Base-by-base conservation (phyloP, 2,113 vertebrate species). In the Syrmaticus mikado region DNA sequence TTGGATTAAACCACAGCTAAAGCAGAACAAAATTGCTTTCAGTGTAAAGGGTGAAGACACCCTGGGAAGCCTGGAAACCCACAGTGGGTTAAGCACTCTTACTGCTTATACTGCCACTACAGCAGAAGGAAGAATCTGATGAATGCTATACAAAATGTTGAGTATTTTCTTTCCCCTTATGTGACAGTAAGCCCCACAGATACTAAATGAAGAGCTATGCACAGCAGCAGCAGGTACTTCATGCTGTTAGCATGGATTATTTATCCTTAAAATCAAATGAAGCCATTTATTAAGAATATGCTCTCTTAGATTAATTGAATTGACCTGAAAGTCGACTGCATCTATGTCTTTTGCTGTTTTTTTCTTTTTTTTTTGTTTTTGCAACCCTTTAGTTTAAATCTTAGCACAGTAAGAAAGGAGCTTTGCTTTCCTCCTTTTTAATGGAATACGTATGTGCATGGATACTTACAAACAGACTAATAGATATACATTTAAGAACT, bases 1-100 rank as follows among this genome's bases (percentile, higher is more conserved):
- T 95, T 89, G 96, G 76, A 95, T 97, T 97, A 96, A 94, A 95
- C 87, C 90, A 60, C 80, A 72, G 55, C 91, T 81, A 78, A 96
- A 86, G 61, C 77, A 66, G 72, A 74, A 89, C 5, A 1, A 73
- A 80, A 79, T 76, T 84, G 82, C n/a, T 40, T n/a, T 45, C 40
- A 38, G 36, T 58, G 46, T 41, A 53, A 67, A 72, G 28, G 41
- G 68, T 27, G 45, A 79, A 94, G 80, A 82, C n/a, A 87, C 77
- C 5, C 60, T 67, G 77, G 85, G 67, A 78, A 85, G 67, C 62
- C 24, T 82, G 83, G 74, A 95, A 91, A 58, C 22, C 61, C 60
- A 57, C 34, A 24, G 45, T 81, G 72, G 94, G 94, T 92, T 79
- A 93, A 93, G 90, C 66, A 79, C 75, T 70, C 48, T 41, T 81